A percentile compares a stretch with the other conserved stretches of the same genome.
phyloP scores from a whole-genome alignment of 2,797 vertebrate genomes.

The Acropternis orthonyx region DNA sequence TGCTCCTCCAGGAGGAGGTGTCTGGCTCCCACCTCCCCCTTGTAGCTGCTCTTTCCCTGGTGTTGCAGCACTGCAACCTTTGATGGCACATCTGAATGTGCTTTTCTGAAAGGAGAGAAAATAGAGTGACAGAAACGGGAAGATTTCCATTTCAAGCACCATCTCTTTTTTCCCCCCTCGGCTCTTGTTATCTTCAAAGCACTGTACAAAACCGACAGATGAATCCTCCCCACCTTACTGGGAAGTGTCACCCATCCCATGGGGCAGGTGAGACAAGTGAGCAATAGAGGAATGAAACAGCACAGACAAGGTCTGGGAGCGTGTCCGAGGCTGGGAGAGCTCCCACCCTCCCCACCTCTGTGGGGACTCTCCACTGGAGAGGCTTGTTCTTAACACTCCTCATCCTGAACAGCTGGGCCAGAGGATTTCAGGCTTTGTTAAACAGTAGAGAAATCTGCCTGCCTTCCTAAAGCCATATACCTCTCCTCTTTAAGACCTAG shows the following conservation, averaged over 20 bases:
- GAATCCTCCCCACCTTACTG: not conserved
- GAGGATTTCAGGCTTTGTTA: not conserved
- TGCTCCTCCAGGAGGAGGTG: slow-evolving; percentile 35
- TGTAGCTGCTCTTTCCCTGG: not conserved
- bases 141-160: slow-evolving; percentile 46
- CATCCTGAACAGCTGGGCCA: not conserved
- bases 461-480: fast-evolving
- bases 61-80: not conserved
- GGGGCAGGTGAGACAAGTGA: not conserved
- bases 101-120: not conserved
- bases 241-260: not conserved
- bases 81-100: slow-evolving; percentile 6
- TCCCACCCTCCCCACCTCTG: not conserved
- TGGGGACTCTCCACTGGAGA: not conserved
- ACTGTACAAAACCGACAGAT: not conserved
- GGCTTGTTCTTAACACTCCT: not conserved
- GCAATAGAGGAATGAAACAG: not conserved
- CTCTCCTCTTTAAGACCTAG: not conserved
- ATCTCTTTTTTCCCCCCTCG: not conserved
- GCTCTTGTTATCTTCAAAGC: slow-evolving; percentile 35
- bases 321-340: not conserved
- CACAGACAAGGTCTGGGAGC: not conserved
- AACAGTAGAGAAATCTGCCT: not conserved
- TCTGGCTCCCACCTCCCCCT: not conserved
- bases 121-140: not conserved